Evolutionary conservation across 2,888 invertebrate species (phyloP), one percentile per base, ranked within the genome.

Genomic region (Microctonus hyperodae): DNA sequence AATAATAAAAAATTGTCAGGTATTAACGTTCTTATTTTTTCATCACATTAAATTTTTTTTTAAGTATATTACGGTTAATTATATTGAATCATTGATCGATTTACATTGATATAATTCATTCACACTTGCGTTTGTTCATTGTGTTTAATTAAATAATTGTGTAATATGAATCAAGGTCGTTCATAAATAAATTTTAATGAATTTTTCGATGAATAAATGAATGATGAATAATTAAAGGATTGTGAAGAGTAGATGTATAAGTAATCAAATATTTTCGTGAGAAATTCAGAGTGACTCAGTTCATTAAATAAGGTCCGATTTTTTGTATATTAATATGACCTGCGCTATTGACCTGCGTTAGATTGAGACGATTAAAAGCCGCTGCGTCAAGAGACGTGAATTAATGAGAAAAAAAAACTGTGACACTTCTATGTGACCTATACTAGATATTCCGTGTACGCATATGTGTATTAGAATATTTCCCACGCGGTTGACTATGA

Each of bases 251-350:
- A 28, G 3, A 28, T 5, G 25, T 9, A 40, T 51, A 22, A 11
- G 7, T 16, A 50, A 33, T n/a, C 1, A 13, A 20, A 35, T 22
- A 22, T 51, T 33, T 51, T 10, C 33, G 22, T 61, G 61, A 61
- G 51, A 61, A 53, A 22, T 53, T 50, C 16, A 20, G 13, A 51
- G 7, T 62, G 25, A 62, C 53, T 25, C 10, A 40, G 37, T 28
- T 51, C 10, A 23, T 62, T 35, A 7, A 53, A 44, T 3, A 37
- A 31, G 28, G 10, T 4, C 48, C 61, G 69, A 75, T 72, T 74
- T 74, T 73, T 71, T 51, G 23, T 73, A 67, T 68, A 74, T 70
- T 72, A 76, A 74, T 75, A 73, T 73, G 74, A 76, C 72, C 74
- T 69, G 69, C 51, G 64, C 67, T 70, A 72, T 69, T 70, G 68